A percentile compares a stretch with the other conserved stretches of the same genome.
phyloP scores from a whole-genome alignment of 2,888 invertebrate species.

The Microchrysa polita region DNA sequence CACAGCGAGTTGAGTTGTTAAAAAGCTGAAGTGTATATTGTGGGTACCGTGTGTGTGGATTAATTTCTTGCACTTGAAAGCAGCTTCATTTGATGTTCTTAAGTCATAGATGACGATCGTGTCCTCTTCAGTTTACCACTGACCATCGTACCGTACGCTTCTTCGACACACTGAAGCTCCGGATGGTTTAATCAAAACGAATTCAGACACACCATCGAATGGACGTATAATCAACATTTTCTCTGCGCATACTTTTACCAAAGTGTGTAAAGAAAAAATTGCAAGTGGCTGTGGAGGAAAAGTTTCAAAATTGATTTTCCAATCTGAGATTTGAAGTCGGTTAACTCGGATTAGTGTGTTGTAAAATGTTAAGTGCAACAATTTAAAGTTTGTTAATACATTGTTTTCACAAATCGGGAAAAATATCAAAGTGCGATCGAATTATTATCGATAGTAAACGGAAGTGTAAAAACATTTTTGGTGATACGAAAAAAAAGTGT shows the following conservation, averaged over 20 bases:
- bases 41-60: constrained; percentile 49
- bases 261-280: constrained; percentile 2
- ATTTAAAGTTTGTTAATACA: constrained; percentile 19
- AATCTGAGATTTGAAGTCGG: constrained; percentile 38
- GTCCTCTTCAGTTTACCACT: constrained; percentile 65
- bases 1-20: constrained; percentile 39
- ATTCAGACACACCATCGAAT: neutral
- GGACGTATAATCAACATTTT: constrained; percentile 10
- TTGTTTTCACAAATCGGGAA: neutral
- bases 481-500: constrained; percentile 7
- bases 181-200: constrained; percentile 31
- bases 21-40: constrained; percentile 34
- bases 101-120: constrained; percentile 64
- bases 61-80: constrained; percentile 47
- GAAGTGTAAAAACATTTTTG: constrained; percentile 11
- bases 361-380: neutral
- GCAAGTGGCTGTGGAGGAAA: constrained; percentile 15
- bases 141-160: constrained; percentile 63
- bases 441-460: neutral
- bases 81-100: constrained; percentile 58
- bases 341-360: constrained; percentile 17
- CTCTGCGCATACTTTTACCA: constrained; percentile 13
- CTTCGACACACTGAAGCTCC: constrained; percentile 45
- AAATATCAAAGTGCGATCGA: neutral
- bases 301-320: constrained; percentile 27